These are phyloP conservation scores for Urocitellus parryii DNA, from an alignment of 2,113 vertebrate genomes.

Conservation along the genomic window DNA sequence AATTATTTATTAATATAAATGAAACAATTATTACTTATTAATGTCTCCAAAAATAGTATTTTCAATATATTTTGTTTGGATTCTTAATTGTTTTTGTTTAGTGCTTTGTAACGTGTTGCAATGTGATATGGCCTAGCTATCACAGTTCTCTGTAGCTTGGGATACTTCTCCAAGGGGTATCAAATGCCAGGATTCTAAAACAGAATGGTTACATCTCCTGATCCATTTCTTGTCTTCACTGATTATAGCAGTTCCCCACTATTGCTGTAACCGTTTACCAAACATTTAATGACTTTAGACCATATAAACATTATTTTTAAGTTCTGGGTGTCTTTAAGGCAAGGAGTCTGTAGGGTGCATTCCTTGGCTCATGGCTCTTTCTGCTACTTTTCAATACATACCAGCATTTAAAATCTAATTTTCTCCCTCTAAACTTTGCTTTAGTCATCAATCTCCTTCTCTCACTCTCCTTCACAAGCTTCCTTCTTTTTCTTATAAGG, in stretches of 20 bases:
- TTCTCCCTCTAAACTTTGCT: background rate
- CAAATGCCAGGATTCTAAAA: background rate
- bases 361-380: background rate
- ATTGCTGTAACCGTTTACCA: background rate
- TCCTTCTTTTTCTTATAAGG: background rate
- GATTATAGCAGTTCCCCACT: background rate
- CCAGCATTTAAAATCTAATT: background rate
- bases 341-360: background rate
- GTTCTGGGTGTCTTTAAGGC: background rate
- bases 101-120: background rate
- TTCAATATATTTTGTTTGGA: background rate
- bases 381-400: background rate
- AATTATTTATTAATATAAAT: background rate
- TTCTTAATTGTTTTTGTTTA: background rate
- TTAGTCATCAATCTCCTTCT: background rate
- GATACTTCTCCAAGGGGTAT: background rate
- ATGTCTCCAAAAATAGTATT: background rate
- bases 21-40: background rate
- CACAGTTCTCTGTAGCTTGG: background rate
- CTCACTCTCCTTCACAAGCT: background rate
- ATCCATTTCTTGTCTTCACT: background rate
- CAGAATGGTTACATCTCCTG: background rate
- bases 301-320: background rate
- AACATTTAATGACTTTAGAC: background rate
- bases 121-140: background rate